phyloP scores from a whole-genome alignment of 2,113 vertebrate genomes.

The Aegotheles bennettii region DNA sequence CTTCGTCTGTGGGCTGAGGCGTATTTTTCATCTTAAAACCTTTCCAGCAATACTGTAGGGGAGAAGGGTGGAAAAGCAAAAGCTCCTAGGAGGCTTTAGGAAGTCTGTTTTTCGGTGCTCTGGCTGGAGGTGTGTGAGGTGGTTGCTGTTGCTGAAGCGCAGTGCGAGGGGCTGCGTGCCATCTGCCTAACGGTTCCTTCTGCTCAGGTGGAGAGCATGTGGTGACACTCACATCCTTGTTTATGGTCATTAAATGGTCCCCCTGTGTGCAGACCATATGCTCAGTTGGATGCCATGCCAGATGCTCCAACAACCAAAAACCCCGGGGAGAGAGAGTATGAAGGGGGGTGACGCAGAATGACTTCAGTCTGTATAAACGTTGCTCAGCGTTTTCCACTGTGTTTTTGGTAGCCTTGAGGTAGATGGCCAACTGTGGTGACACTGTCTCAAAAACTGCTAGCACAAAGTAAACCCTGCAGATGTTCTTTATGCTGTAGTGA shows the following conservation, averaged over 20 bases:
- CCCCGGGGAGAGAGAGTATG: not conserved
- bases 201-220: not conserved
- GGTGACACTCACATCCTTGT: not conserved
- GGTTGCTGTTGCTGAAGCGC: not conserved
- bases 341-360: not conserved
- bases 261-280: not conserved
- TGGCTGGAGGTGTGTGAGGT: not conserved
- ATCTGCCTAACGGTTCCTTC: not conserved
- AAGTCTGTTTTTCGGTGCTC: not conserved
- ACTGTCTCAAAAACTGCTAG: not conserved
- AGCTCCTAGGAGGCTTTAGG: not conserved
- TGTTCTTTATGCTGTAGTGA: not conserved
- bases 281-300: not conserved
- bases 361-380: not conserved
- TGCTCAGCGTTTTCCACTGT: fast-evolving
- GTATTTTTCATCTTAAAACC: not conserved
- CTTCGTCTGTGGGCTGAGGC: not conserved
- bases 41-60: not conserved
- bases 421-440: not conserved
- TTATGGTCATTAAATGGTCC: not conserved
- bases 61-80: not conserved
- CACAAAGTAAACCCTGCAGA: not conserved
- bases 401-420: not conserved
- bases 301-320: not conserved
- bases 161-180: not conserved